Conservation (phyloP, 2,113 vertebrate species). For the Chrysemys picta region DNA sequence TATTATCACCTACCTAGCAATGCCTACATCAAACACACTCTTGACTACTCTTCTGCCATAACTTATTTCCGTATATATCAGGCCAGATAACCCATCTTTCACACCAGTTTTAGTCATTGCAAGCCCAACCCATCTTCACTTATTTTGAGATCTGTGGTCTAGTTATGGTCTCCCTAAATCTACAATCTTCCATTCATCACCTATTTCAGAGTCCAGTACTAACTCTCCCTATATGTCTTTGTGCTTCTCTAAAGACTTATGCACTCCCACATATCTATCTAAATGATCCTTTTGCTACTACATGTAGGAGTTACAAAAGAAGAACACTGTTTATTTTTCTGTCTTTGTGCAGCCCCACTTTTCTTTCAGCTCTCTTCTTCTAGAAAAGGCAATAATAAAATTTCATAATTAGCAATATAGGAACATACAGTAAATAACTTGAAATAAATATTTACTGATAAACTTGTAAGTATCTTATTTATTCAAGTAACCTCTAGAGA, state of each 20-base stretch:
- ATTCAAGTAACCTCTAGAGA: neutral
- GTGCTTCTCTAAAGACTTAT: neutral
- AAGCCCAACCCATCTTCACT: rapidly evolving
- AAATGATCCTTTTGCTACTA: neutral
- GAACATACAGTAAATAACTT: neutral
- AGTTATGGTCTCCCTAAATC: neutral
- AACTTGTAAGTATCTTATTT: rapidly evolving
- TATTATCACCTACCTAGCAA: rapidly evolving
- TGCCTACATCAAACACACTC: neutral
- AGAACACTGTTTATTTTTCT: neutral
- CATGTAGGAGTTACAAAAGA: neutral
- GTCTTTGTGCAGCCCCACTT: neutral
- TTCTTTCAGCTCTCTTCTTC: neutral
- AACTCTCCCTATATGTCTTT: neutral
- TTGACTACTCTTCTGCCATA: neutral
- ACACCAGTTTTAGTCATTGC: neutral
- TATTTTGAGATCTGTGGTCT: constrained; percentile 14
- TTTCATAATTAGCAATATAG: neutral
- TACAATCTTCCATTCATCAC: neutral
- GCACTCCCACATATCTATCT: neutral
- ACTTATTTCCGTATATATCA: neutral
- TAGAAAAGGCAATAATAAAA: neutral
- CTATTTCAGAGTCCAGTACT: neutral
- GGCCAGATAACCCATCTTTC: constrained; percentile 29
- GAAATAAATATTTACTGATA: neutral